Evolutionary conservation across 1,140 invertebrate species (phyloP).

Genomic region (Helicorthomorpha holstii): DNA sequence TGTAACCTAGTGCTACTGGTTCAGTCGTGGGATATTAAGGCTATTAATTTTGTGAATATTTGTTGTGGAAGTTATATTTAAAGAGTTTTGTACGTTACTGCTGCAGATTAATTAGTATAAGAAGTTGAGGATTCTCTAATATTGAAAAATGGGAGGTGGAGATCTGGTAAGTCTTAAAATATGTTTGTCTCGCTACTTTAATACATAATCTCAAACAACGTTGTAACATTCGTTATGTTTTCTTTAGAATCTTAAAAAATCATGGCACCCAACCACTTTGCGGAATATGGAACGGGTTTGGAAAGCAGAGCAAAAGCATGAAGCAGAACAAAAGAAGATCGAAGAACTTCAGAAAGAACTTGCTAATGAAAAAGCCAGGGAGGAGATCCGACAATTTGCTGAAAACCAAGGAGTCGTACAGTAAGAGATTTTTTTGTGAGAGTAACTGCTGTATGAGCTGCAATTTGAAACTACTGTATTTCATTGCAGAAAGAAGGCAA

Average conservation of each 20-base stretch:
- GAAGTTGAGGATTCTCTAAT: too few species aligned
- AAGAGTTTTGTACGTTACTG: too few species aligned
- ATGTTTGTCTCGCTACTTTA: too few species aligned
- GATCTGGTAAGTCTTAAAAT: too few species aligned
- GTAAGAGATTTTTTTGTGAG: conserved; percentile 10
- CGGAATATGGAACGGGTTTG: conserved; percentile 59
- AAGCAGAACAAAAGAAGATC: conserved; percentile 45
- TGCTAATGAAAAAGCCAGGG: conserved; percentile 41
- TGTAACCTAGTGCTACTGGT: too few species aligned
- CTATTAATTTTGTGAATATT: too few species aligned
- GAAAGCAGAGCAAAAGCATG: conserved; percentile 54
- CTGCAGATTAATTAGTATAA: too few species aligned
- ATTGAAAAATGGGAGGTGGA: too few species aligned
- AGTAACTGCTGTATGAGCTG: neutral
- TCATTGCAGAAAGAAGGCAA: conserved; percentile 16
- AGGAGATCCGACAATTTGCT: conserved; percentile 26
- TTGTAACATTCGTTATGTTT: neutral
- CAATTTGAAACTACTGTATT: neutral
- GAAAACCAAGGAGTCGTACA: conserved; percentile 34
- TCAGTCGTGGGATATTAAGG: too few species aligned
- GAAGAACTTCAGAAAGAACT: conserved; percentile 47
- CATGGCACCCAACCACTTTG: conserved; percentile 60
- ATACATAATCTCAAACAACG: too few species aligned
- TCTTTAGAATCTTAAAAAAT: conserved; percentile 46
- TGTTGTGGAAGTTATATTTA: too few species aligned